Conservation (phyloP, 2,797 vertebrate species). For the Syngnathus rostellatus region DNA sequence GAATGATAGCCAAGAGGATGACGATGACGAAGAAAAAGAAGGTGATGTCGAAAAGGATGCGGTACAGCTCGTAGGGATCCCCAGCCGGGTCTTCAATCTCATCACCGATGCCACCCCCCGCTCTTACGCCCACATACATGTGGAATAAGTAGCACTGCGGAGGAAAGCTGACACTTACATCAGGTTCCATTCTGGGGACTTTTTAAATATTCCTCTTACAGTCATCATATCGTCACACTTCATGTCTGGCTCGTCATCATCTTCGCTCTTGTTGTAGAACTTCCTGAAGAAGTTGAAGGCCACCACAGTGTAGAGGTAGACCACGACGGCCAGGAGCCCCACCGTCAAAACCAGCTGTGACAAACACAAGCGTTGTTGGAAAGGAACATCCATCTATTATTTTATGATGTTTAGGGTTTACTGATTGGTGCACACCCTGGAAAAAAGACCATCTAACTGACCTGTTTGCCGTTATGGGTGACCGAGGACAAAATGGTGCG, state of each 20-base stretch:
- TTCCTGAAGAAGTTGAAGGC: constrained; percentile 99
- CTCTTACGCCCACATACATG: constrained; percentile 97
- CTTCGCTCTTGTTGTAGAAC: constrained; percentile 98
- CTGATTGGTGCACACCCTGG: no score
- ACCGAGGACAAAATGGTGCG: constrained; percentile 96
- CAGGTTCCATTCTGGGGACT: neutral
- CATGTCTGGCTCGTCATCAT: constrained; percentile 95
- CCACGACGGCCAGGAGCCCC: constrained; percentile 90
- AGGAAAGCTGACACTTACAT: constrained; percentile 3
- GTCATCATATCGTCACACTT: constrained; percentile 99
- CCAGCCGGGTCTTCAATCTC: constrained; percentile 98
- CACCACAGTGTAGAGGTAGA: constrained; percentile 97
- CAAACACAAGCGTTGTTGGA: neutral
- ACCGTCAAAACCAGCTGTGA: constrained; percentile 88
- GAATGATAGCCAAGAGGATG: constrained; percentile 97
- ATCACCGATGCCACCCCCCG: constrained; percentile 96
- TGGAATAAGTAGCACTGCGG: constrained; percentile 94
- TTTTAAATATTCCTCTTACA: constrained; percentile 53
- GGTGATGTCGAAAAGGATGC: constrained; percentile 97
- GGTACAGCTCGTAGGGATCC: constrained; percentile 95
- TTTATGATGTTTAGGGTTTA: neutral
- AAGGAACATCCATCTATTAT: neutral
- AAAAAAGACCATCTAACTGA: constrained; percentile 35
- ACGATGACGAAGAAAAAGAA: constrained; percentile 99
- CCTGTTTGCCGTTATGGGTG: constrained; percentile 99